These are phyloP conservation scores for Crotalus viridis DNA, from an alignment of 2,113 vertebrate species.

Conservation along the genomic window DNA sequence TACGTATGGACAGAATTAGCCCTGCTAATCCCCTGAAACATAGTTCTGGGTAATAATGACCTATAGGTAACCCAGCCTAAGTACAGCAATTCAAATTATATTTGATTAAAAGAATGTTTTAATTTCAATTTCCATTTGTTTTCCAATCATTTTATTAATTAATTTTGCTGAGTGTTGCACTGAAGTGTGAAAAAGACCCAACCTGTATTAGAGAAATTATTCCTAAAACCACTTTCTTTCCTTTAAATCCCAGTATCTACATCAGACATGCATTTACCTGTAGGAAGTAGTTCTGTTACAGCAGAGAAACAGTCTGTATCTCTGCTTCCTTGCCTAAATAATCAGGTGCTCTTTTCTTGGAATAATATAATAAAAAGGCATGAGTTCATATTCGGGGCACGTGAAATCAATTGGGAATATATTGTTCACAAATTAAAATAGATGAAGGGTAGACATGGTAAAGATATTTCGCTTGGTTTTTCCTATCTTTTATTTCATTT, in stretches of 20 bases:
- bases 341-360: background rate
- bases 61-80: background rate
- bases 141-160: background rate
- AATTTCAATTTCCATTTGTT: background rate
- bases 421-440: background rate
- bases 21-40: background rate
- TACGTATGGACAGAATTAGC: background rate
- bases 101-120: background rate
- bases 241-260: background rate
- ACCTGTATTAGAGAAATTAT: background rate
- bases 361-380: background rate
- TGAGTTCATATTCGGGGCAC: background rate
- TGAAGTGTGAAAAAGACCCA: background rate
- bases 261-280: background rate
- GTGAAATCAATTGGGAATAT: background rate
- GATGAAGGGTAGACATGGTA: background rate
- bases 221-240: background rate
- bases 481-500: background rate
- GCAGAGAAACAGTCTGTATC: background rate
- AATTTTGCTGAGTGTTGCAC: background rate
- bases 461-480: background rate
- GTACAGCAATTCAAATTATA: background rate
- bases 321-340: background rate
- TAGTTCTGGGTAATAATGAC: background rate
- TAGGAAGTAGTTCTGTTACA: background rate